Evolutionary conservation across 2,797 vertebrate genomes (phyloP), one percentile per base, ranked within the genome.

Genomic region (Yasuhikotakia modesta): DNA sequence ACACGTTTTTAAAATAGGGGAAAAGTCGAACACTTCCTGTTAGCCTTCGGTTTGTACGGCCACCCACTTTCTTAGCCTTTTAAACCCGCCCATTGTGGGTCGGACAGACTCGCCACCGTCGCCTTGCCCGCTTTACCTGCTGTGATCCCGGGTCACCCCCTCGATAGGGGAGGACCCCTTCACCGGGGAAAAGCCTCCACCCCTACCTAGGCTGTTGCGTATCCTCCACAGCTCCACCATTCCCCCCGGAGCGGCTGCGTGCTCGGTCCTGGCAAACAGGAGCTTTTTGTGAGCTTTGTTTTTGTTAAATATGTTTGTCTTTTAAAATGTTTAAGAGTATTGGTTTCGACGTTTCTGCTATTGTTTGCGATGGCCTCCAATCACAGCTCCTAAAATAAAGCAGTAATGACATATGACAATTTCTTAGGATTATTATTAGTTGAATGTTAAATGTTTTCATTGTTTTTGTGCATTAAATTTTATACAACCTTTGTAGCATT

Each of bases 51-150:
- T 93, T 94, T 95, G 96, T 83, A 96, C 96, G 95, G 94, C 96
- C 96, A 95, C 95, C 95, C 96, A 95, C 95, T 95, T 94, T 91
- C 90, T 80, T 93, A 91, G 90, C 91, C 90, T 91, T 89, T 90
- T 91, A 95, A 94, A 95, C 95, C 96, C 96, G 95, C 95, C 95
- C 96, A 95, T 94, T 95, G 95, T 96, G 96, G 95, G 95, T 95
- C 97, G 97, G 97, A 98, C 96, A 92, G 96, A 87, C 92, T 92
- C 94, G 92, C 93, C 93, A 92, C 93, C 93, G 92, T 93, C 94
- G 84, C 92, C 91, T 87, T 92, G 88, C 91, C 94, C 91, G 92
- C 90, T 89, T 92, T 92, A 94, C 94, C 93, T 96, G 95, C 91
- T 95, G 93, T 94, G 93, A 94, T 94, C 95, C 95, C 95, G 94